phyloP scores from a whole-genome alignment of 2,888 invertebrate genomes.

The Ypsolopha sequella region DNA sequence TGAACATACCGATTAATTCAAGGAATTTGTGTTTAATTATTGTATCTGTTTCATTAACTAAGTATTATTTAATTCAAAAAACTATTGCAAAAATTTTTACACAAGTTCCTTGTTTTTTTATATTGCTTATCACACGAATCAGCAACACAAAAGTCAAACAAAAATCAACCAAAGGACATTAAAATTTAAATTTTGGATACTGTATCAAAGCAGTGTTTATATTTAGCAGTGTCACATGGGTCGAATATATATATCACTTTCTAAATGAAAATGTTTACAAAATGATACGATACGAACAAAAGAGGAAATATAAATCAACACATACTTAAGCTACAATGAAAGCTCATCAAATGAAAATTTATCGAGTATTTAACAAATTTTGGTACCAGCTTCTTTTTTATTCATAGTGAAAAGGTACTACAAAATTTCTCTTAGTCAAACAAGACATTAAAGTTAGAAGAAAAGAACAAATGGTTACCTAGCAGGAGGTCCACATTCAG shows the following conservation, averaged over 20 bases:
- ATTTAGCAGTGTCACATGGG: not conserved
- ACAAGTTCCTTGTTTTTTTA: not conserved
- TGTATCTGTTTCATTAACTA: not conserved
- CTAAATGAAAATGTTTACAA: conserved; percentile 15
- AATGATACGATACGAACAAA: conserved; percentile 12
- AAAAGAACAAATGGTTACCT: conserved; percentile 51
- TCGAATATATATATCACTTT: conserved; percentile 8
- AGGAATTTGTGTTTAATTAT: not conserved
- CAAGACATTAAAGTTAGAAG: not conserved
- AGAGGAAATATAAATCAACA: conserved; percentile 17
- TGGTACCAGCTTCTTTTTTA: not conserved
- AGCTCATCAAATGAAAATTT: conserved; percentile 33
- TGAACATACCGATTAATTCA: not conserved
- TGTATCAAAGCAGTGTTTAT: not conserved
- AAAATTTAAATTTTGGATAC: not conserved
- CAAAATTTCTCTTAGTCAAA: conserved; percentile 3
- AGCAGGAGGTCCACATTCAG: conserved; percentile 76
- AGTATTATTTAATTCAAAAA: not conserved
- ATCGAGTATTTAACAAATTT: not conserved
- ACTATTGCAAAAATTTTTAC: not conserved
- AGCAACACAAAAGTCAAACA: not conserved
- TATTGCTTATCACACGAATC: not conserved
- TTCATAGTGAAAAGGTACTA: too few species aligned
- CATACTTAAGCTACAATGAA: conserved; percentile 60
- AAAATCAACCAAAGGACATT: not conserved